Evolutionary conservation across 2,113 vertebrate species (phyloP).

Genomic region (Cynopterus brachyotis): DNA sequence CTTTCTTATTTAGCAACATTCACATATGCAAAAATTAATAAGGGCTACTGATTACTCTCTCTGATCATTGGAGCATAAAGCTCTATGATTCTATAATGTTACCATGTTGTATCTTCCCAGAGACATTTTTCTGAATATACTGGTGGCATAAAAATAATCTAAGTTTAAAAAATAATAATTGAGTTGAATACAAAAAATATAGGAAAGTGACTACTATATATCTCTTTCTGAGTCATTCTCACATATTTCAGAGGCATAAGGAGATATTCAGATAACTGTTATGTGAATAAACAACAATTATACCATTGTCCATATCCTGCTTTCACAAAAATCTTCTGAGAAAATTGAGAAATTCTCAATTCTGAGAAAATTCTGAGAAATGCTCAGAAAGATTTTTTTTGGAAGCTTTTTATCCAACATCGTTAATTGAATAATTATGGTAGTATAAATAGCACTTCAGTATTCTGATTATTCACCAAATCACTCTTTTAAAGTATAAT

Average conservation of each 20-base stretch:
- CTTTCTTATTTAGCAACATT: neutral
- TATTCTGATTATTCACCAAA: conserved; percentile 37
- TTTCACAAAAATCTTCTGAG: neutral
- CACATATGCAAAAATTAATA: neutral
- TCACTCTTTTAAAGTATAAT: conserved; percentile 4
- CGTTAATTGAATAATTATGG: conserved; percentile 30
- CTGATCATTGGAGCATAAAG: neutral
- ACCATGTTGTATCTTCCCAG: neutral
- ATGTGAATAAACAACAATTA: conserved; percentile 14
- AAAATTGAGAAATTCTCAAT: neutral
- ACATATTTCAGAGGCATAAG: neutral
- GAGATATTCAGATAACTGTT: neutral
- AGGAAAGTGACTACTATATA: neutral
- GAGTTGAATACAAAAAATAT: neutral
- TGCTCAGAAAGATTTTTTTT: neutral
- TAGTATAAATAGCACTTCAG: neutral
- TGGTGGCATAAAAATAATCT: neutral
- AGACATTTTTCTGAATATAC: neutral
- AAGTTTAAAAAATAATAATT: neutral
- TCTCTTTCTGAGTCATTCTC: neutral
- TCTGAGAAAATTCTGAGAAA: neutral
- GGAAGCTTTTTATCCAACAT: neutral
- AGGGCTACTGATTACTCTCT: neutral
- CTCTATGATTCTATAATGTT: neutral
- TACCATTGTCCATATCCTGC: neutral